Evolutionary conservation across 2,797 vertebrate species (phyloP).

Genomic region (Enteromius viviparus): DNA sequence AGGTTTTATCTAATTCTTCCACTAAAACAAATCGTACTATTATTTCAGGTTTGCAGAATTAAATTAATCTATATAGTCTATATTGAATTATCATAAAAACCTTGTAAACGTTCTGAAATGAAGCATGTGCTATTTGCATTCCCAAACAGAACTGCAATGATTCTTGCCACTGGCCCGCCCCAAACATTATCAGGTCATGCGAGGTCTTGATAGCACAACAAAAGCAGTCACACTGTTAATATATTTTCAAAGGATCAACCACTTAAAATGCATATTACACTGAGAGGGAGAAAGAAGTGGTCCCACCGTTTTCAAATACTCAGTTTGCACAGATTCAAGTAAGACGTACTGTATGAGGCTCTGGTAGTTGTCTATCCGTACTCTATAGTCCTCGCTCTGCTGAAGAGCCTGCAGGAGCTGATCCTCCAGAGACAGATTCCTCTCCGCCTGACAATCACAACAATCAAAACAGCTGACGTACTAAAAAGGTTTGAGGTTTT

Average conservation of each 20-base stretch:
- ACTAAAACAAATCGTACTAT: not conserved
- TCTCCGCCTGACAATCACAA: constrained; percentile 79
- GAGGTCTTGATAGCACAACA: not conserved
- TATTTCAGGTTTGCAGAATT: not conserved
- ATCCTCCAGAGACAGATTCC: constrained; percentile 84
- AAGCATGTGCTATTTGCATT: not conserved
- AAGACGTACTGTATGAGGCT: constrained; percentile 72
- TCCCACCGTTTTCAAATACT: not conserved
- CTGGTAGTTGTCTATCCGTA: constrained; percentile 82
- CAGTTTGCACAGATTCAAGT: not conserved
- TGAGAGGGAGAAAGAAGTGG: not conserved
- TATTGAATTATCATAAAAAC: not conserved
- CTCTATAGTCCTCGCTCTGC: constrained; percentile 89
- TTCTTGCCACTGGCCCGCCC: not conserved
- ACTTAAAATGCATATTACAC: not conserved
- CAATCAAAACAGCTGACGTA: not conserved
- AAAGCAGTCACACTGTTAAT: not conserved
- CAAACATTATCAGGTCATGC: not conserved
- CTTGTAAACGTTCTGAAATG: not conserved
- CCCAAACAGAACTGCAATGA: not conserved
- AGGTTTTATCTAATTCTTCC: not conserved
- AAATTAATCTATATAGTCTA: no score
- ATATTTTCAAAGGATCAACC: not conserved
- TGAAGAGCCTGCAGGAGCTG: constrained; percentile 83
- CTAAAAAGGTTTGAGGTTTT: no score